Base-by-base conservation (phyloP, 2,797 vertebrate genomes). In the Gallinago nigripennis region DNA sequence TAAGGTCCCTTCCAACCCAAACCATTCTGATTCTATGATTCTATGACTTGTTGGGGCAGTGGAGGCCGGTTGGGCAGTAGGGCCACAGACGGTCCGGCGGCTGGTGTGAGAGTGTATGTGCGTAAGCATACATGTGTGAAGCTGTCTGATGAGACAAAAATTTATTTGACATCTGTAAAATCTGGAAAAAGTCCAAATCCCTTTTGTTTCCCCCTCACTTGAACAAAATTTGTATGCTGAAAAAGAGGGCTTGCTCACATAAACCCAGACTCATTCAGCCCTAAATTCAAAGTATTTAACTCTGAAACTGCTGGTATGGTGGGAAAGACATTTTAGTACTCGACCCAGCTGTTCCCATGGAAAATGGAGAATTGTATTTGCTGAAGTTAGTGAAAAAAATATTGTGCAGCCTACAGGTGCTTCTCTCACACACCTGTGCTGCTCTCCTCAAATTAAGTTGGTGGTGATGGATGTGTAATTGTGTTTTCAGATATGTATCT, bases 391-490 rank as follows among this genome's bases (percentile, higher is more conserved):
- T 54, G 43, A 46, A 85, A 87, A 76, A 75, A 78, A 61, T 23
- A 56, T 9, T 46, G 24, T 51, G 77, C 58, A 54, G 72, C 58
- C 20, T 90, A 79, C 82, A 86, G 87, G 87, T 95, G 72, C 75
- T 69, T 82, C 64, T 37, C 46, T 85, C 72, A 68, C 92, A 81
- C 79, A 89, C 84, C 90, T 90, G 65, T 84, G 43, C 76, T 63
- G 31, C 66, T 83, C 53, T 83, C 51, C 51, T 83, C 82, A 90
- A 92, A 96, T 94, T 86, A 92, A 79, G 70, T 31, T 69, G 61
- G n/a, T 56, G 80, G 54, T 96, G 95, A 96, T 86, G 85, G 94
- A 94, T 69, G 15, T 23, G 65, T 56, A 66, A 86, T 77, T 94
- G 76, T 75, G 76, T 91, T 91, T 79, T 69, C 82, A 93, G 61